Evolutionary conservation across 2,888 invertebrate genomes (phyloP).

Genomic region (Dolichopus griseipennis): DNA sequence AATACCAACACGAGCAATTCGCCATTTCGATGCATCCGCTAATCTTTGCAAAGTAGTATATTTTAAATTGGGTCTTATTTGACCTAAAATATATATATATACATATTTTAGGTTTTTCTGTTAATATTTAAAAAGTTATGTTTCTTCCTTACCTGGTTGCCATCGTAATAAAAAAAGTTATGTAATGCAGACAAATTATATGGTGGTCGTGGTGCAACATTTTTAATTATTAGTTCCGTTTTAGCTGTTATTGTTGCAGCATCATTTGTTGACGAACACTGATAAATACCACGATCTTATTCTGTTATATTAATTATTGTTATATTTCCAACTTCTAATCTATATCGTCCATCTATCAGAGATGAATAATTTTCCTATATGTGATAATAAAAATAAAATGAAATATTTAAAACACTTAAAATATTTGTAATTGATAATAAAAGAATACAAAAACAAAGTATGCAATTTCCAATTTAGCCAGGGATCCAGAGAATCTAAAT

Average conservation of each 20-base stretch:
- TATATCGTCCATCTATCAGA: too few relatives aligned
- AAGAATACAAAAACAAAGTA: too few relatives aligned
- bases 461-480: too few relatives aligned
- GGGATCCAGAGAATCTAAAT: too few relatives aligned
- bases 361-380: constrained; percentile 67
- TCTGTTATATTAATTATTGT: constrained; percentile 73
- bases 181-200: constrained; percentile 74
- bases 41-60: constrained; percentile 82
- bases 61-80: constrained; percentile 64
- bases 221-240: constrained; percentile 73
- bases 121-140: background rate
- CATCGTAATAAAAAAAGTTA: constrained; percentile 67
- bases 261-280: constrained; percentile 76
- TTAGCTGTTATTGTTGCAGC: constrained; percentile 76
- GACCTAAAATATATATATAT: constrained; percentile 45
- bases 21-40: constrained; percentile 69
- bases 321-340: constrained; percentile 70
- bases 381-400: too few relatives aligned
- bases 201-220: constrained; percentile 83
- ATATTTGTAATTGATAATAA: too few relatives aligned
- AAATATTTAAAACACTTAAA: too few relatives aligned
- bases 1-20: too few relatives aligned
- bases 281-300: constrained; percentile 78
- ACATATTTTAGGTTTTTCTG: too few relatives aligned
- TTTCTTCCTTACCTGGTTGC: constrained; percentile 58